Evolutionary conservation across 92 coral and sea anemone genomes (phyloP).

Genomic region (Heteractis magnifica): DNA sequence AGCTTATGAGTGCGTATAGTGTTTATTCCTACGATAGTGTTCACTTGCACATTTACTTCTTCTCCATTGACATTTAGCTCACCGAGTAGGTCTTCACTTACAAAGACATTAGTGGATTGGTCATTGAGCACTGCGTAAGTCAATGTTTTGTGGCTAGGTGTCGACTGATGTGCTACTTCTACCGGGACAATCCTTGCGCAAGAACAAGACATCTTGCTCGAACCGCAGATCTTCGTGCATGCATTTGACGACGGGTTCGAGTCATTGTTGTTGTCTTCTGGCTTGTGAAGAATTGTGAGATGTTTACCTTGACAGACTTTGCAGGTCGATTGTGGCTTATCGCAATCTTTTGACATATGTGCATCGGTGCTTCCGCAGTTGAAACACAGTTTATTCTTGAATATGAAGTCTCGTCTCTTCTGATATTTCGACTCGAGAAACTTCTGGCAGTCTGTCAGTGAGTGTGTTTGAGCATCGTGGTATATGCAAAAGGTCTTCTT

Average conservation of each 20-base stretch:
- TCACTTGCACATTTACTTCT: slow-evolving; percentile 53
- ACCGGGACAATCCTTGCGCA: slow-evolving; percentile 47
- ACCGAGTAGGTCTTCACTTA: slow-evolving; percentile 29
- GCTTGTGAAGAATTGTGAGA: slow-evolving; percentile 10
- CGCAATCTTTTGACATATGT: slow-evolving; percentile 51
- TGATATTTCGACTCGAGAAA: slow-evolving; percentile 43
- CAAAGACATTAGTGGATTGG: slow-evolving; percentile 43
- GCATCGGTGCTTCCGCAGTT: slow-evolving; percentile 45
- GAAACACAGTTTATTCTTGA: slow-evolving; percentile 46
- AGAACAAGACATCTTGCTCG: slow-evolving; percentile 23
- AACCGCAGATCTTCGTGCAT: slow-evolving; percentile 49
- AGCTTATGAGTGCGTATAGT: slow-evolving; percentile 32
- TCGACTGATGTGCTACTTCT: slow-evolving; percentile 19
- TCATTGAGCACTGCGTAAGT: slow-evolving; percentile 47
- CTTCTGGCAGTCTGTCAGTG: slow-evolving; percentile 42
- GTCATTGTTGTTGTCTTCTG: neutral
- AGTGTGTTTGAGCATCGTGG: slow-evolving; percentile 49
- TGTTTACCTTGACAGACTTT: too few species aligned
- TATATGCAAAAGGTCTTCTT: slow-evolving; percentile 38
- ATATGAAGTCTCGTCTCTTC: slow-evolving; percentile 54
- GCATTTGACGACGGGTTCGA: slow-evolving; percentile 14
- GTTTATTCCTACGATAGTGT: slow-evolving; percentile 54
- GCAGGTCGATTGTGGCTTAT: neutral
- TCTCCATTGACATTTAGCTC: slow-evolving; percentile 36
- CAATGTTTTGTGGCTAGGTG: neutral